phyloP scores from a whole-genome alignment of 2,113 vertebrate genomes.

The Castor canadensis region DNA sequence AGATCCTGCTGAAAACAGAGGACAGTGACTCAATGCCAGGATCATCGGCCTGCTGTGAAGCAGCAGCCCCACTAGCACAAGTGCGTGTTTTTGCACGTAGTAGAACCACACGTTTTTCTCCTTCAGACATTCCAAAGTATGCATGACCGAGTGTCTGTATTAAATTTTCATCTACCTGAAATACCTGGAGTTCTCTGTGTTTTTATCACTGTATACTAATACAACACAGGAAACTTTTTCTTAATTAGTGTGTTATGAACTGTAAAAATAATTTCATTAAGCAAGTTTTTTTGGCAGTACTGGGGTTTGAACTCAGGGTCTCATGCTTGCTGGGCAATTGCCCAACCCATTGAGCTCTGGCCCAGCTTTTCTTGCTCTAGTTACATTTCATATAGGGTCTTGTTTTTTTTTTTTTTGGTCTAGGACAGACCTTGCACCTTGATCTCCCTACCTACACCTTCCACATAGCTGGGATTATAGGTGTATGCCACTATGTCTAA shows the following conservation, averaged over 20 bases:
- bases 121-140: not conserved
- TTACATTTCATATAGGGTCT: too few relatives aligned
- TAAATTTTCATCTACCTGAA: not conserved
- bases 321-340: too few relatives aligned
- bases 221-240: not conserved
- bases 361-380: too few relatives aligned
- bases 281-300: too few relatives aligned
- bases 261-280: conserved; percentile 2
- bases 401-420: too few relatives aligned
- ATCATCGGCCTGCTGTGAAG: not conserved
- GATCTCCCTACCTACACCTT: too few relatives aligned
- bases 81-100: not conserved
- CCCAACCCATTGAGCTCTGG: too few relatives aligned
- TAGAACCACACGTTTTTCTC: not conserved
- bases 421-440: too few relatives aligned
- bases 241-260: not conserved
- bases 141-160: not conserved
- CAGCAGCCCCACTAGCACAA: not conserved
- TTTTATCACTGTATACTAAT: not conserved
- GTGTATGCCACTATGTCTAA: too few relatives aligned
- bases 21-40: not conserved
- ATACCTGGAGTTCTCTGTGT: not conserved
- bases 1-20: not conserved
- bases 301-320: too few relatives aligned
- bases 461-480: too few relatives aligned